phyloP scores from a whole-genome alignment of 2,113 vertebrate species.

The Synchiropus splendidus region DNA sequence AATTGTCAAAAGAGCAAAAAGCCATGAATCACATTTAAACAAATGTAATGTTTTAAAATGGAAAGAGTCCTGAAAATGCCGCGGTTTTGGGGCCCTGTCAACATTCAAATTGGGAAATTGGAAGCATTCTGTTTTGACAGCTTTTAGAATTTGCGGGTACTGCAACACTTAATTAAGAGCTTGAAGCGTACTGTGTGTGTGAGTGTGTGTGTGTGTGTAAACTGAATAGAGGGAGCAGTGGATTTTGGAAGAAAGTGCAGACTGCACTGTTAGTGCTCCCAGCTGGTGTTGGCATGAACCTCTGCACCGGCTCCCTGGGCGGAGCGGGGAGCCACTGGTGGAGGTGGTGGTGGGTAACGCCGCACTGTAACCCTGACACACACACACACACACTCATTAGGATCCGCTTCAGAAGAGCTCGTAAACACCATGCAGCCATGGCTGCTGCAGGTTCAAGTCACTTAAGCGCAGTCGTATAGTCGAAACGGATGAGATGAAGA shows the following conservation, averaged over 20 bases:
- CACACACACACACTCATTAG: constrained; percentile 61
- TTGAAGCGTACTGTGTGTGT: constrained; percentile 11
- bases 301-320: constrained; percentile 54
- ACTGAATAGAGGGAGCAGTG: not conserved
- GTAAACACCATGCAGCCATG: constrained; percentile 60
- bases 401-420: constrained; percentile 59
- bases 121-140: constrained; percentile 22
- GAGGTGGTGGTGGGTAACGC: constrained; percentile 50
- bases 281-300: constrained; percentile 61
- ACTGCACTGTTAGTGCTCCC: constrained; percentile 50
- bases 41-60: constrained; percentile 18
- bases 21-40: constrained; percentile 17
- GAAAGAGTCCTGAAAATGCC: constrained; percentile 20
- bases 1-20: too few relatives aligned
- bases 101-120: constrained; percentile 4
- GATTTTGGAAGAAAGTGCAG: constrained; percentile 29
- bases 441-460: constrained; percentile 37
- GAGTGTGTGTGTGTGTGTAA: constrained; percentile 5
- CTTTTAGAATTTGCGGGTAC: constrained; percentile 29
- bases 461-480: constrained; percentile 28
- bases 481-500: constrained; percentile 13
- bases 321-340: constrained; percentile 31
- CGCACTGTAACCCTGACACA: constrained; percentile 58
- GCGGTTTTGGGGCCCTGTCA: not conserved
- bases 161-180: constrained; percentile 36